Evolutionary conservation across 2,888 invertebrate species (phyloP).

Genomic region (Melanostoma scalare): DNA sequence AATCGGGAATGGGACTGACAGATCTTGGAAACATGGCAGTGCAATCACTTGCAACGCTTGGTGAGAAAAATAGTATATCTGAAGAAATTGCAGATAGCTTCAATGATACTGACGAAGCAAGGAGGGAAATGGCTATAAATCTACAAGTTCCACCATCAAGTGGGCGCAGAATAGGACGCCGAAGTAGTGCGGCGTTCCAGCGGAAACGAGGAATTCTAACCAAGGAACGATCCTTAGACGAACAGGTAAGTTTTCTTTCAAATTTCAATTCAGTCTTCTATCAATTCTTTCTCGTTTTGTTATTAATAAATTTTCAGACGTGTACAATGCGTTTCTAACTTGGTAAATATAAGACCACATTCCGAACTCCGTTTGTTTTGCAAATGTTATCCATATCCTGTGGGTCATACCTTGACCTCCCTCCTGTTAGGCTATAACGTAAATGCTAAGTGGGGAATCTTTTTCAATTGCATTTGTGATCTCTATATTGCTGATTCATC

Average conservation of each 20-base stretch:
- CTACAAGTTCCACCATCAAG: slow-evolving; percentile 77
- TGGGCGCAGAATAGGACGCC: slow-evolving; percentile 78
- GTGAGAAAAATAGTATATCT: slow-evolving; percentile 84
- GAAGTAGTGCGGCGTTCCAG: slow-evolving; percentile 79
- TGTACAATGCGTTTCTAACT: slow-evolving; percentile 44
- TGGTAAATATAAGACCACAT: slow-evolving; percentile 49
- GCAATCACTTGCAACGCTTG: slow-evolving; percentile 79
- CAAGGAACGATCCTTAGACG: slow-evolving; percentile 82
- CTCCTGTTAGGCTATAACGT: no score
- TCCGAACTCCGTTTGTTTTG: background rate
- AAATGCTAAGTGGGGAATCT: no score
- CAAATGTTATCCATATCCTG: no score
- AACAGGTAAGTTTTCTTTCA: slow-evolving; percentile 74
- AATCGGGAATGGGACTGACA: slow-evolving; percentile 77
- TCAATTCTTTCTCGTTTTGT: background rate
- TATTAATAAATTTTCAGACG: slow-evolving; percentile 41
- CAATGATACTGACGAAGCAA: slow-evolving; percentile 61
- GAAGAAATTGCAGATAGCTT: slow-evolving; percentile 84
- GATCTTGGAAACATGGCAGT: slow-evolving; percentile 80
- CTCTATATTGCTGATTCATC: no score
- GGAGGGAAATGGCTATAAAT: slow-evolving; percentile 70
- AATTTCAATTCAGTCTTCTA: background rate
- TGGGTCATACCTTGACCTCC: no score
- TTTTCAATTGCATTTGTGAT: no score
- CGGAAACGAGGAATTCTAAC: slow-evolving; percentile 79